Percentiles rank a stretch among this genome's conserved stretches.
phyloP scores from a whole-genome alignment of 2,888 invertebrate genomes.

The Nycteola revayana region DNA sequence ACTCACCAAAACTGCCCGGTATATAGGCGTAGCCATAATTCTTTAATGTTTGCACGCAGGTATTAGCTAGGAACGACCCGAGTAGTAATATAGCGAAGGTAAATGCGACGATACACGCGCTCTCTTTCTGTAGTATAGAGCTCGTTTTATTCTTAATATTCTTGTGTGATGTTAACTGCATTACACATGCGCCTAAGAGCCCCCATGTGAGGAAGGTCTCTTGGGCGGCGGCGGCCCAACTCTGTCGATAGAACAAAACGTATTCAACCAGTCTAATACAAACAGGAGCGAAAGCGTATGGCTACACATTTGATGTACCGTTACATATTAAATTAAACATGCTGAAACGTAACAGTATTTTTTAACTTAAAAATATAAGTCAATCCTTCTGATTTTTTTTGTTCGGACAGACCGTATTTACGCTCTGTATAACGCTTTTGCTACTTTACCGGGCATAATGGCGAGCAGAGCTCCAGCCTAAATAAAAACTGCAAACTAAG shows the following conservation, averaged over 20 bases:
- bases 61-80: conserved; percentile 90
- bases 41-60: conserved; percentile 89
- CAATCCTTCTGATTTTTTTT: too few relatives aligned
- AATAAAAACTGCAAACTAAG: too few relatives aligned
- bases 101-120: conserved; percentile 74
- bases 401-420: too few relatives aligned
- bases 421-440: too few relatives aligned
- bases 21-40: conserved; percentile 88
- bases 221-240: conserved; percentile 94
- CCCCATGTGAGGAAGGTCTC: conserved; percentile 96
- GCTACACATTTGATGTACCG: too few relatives aligned
- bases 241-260: conserved; percentile 63
- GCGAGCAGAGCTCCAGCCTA: too few relatives aligned
- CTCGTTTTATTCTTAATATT: conserved; percentile 84
- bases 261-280: too few relatives aligned
- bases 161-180: conserved; percentile 90
- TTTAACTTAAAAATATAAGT: too few relatives aligned
- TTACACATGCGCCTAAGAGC: conserved; percentile 88
- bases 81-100: conserved; percentile 89
- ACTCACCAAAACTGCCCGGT: conserved; percentile 93
- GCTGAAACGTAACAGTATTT: too few relatives aligned
- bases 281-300: too few relatives aligned
- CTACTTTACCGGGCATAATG: too few relatives aligned
- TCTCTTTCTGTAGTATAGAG: conserved; percentile 69
- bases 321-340: too few relatives aligned